Evolutionary conservation across 2,888 invertebrate genomes (phyloP), one percentile per base, ranked within the genome.

Genomic region (Monopis laevigella): DNA sequence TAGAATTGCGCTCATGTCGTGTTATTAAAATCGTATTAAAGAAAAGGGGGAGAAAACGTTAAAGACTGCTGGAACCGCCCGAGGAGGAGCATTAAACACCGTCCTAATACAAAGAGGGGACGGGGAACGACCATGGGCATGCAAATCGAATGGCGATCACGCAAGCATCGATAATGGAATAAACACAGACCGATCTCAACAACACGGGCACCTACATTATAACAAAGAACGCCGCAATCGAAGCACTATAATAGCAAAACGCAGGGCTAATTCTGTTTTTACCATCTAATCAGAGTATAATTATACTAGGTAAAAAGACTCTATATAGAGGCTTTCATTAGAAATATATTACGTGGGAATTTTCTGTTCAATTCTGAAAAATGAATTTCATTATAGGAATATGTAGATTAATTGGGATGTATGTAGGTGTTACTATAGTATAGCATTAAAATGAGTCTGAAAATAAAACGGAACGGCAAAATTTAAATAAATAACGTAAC

Each of bases 121-220:
- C 17, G 10, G 32, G 16, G 32, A 32, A 13, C n/a, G 32, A 32
- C 16, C 16, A 21, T 36, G 11, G 12, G 36, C 36, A 36, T 36
- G 36, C 36, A 36, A 36, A 36, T 36, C 36, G 36, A 36, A 36
- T 36, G 13, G 34, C 34, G 36, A 36, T 36, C 36, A 36, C 36
- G 36, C 36, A 21, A 36, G 21, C 21, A 21, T 36, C 36, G 19
- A 36, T 36, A 21, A 36, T 36, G 21, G 21, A 36, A 36, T 36
- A 36, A 36, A 36, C 36, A 36, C 36, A 32, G 32, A 4, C 13
- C 32, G 32, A 13, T 32, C 32, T 17, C 6, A 32, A 17, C 16
- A 32, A 32, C 17, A n/a, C n/a, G n/a, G n/a, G 17, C 3, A 32
- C 10, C 14, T 16, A 32, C 17, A 17, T 32, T 32, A 32, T 6